Conservation (phyloP, 2,113 vertebrate genomes). For the Albula glossodonta region DNA sequence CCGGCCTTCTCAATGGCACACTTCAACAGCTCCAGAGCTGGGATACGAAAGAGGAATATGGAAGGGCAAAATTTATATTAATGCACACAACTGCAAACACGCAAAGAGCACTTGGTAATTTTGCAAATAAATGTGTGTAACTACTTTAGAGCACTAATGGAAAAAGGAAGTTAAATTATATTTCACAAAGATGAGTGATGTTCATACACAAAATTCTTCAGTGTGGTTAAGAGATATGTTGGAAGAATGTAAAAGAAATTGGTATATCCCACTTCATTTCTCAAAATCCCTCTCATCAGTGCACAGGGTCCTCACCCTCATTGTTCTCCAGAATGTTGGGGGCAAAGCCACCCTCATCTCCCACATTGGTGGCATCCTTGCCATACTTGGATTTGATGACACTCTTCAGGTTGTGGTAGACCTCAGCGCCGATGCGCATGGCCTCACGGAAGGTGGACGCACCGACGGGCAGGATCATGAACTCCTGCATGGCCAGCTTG, state of each 20-base stretch:
- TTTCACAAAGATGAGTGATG: neutral
- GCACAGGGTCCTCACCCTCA: slow-evolving; percentile 57
- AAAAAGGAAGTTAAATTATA: neutral
- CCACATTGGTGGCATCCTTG: slow-evolving; percentile 76
- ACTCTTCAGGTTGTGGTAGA: slow-evolving; percentile 75
- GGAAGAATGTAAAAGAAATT: too few species aligned
- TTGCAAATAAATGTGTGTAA: too few species aligned
- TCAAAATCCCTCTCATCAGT: too few species aligned
- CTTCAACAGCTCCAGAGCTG: slow-evolving; percentile 70
- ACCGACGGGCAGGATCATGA: slow-evolving; percentile 76
- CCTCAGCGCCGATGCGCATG: slow-evolving; percentile 73
- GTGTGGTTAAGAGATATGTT: neutral
- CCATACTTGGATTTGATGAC: slow-evolving; percentile 78
- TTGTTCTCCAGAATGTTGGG: slow-evolving; percentile 79
- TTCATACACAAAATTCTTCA: neutral
- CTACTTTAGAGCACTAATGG: neutral
- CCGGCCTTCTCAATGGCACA: slow-evolving; percentile 70
- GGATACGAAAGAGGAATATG: neutral
- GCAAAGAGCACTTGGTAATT: neutral
- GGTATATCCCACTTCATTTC: too few species aligned
- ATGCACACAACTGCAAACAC: neutral
- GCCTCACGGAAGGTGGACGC: slow-evolving; percentile 69
- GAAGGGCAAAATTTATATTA: neutral
- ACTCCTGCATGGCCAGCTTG: slow-evolving; percentile 79
- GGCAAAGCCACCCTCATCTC: slow-evolving; percentile 75